Evolutionary conservation across 2,113 vertebrate species (phyloP), one percentile per base, ranked within the genome.

Genomic region (Alaudala cheleensis): DNA sequence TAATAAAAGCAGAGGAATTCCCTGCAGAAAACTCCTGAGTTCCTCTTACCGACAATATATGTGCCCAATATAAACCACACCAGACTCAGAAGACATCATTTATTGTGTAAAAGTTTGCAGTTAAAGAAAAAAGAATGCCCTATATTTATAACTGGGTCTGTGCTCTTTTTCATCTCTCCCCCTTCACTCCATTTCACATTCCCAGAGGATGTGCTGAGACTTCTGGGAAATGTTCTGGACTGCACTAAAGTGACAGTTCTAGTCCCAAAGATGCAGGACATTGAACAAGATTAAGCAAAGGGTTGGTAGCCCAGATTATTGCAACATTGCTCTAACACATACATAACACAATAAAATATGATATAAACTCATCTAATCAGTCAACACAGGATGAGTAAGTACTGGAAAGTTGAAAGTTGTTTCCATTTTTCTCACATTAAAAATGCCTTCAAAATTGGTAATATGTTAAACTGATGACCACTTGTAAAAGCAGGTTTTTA

Each of bases 1-100:
- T 88, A 94, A 90, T 71, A 81, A 90, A 88, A 83, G 26, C 24
- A 66, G 39, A 88, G 51, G 44, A 86, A 86, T 77, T 94, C 91
- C 50, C 86, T 31, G 47, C 2, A 18, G 91, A 83, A 90, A 80
- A 56, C 3, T 23, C 20, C 31, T 24, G 10, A 65, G n/a, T 67
- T 88, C 45, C 19, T 92, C 71, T 88, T 81, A 19, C 50, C 83
- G 62, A 53, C 44, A 76, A 33, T 62, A 33, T 47, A 64, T 11
- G 39, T 86, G 28, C 21, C 23, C 10, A 42, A 50, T 54, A 94
- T 34, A 83, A 88, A 74, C 4, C 45, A 77, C 77, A 53, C 6
- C 14, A 74, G 34, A 61, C 26, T 67, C 10, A 88, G 56, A 92
- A 86, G 53, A 26, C 12, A 51, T 9, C 1, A 26, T 49, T 92